Evolutionary conservation across 1,140 invertebrate species (phyloP).

Genomic region (Lepeophtheirus salmonis): DNA sequence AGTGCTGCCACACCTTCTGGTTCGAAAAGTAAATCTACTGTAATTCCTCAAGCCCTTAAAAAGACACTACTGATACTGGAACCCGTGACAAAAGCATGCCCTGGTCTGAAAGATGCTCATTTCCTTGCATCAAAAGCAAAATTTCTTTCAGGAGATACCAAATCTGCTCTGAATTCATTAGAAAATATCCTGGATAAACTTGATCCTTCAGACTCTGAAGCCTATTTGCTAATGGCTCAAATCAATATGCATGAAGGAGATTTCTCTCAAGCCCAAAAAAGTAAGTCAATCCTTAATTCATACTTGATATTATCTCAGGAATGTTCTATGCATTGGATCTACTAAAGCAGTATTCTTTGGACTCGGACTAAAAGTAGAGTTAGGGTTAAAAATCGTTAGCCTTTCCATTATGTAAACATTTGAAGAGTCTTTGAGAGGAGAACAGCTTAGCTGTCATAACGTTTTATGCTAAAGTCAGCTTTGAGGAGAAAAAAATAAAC

Average conservation of each 20-base stretch:
- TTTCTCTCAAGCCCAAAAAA: conserved; percentile 56
- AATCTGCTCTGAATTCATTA: conserved; percentile 41
- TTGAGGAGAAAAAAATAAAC: no score
- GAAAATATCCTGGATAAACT: conserved; percentile 47
- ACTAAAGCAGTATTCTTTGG: no score
- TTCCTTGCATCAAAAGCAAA: conserved; percentile 57
- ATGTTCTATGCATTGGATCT: no score
- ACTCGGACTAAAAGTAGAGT: no score
- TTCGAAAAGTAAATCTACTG: conserved; percentile 27
- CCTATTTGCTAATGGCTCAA: conserved; percentile 69
- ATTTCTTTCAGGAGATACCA: conserved; percentile 52
- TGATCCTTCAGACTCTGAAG: conserved; percentile 55
- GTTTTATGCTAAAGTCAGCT: no score
- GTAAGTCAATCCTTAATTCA: no score
- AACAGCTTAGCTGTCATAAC: no score
- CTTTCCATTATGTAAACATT: no score
- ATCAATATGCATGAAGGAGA: conserved; percentile 49
- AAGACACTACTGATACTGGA: conserved; percentile 46
- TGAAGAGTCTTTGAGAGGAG: no score
- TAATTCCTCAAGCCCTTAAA: conserved; percentile 28
- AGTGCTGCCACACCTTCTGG: conserved; percentile 24
- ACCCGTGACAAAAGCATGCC: conserved; percentile 52
- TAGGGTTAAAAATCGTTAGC: no score
- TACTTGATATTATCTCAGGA: no score
- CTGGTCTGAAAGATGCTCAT: conserved; percentile 50